Evolutionary conservation across 2,888 invertebrate species (phyloP), one percentile per base, ranked within the genome.

Genomic region (Ypsolopha sequella): DNA sequence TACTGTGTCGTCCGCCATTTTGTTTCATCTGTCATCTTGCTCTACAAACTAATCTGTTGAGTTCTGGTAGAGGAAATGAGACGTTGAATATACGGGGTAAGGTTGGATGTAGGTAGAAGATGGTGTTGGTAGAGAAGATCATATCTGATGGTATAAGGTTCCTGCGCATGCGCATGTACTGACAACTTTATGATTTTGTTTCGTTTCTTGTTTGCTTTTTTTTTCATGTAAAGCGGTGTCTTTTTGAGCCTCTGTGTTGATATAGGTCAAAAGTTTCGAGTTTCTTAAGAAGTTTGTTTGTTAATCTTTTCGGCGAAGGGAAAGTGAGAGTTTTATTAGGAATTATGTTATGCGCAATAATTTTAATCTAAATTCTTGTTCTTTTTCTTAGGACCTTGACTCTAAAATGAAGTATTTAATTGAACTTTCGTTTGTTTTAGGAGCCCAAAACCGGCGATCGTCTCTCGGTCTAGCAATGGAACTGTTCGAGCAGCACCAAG

Each of bases 401-500:
- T 24, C 24, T 24, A 24, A 24, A 24, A 24, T 24, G 24, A 24
- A 24, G 24, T 4, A 24, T 24, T 24, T 24, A 4, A 24, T 24
- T 24, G 4, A 24, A 24, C 24, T 52, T 56, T 49, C 59, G 56
- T 60, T 81, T 88, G 76, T 91, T 91, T 41, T 89, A 95, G 95
- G 92, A 82, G 91, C 92, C 58, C 91, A 91, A 73, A 89, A 87
- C 66, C 89, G 95, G 73, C 89, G 95, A 76, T 89, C 93, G 64
- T 88, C 92, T 60, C 88, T 89, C 48, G 91, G 91, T 50, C 88
- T 93, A 60, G 94, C 95, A 56, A 90, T 95, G 89, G 96, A 96
- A 68, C 89, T 95, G 73, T 98, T 97, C 77, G 98, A 98, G 80
- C 95, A 96, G 76, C 97, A 97, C 79, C 97, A 98, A 87, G 98